phyloP scores from a whole-genome alignment of 1,140 invertebrate genomes.

The Drosophila arizonae region DNA sequence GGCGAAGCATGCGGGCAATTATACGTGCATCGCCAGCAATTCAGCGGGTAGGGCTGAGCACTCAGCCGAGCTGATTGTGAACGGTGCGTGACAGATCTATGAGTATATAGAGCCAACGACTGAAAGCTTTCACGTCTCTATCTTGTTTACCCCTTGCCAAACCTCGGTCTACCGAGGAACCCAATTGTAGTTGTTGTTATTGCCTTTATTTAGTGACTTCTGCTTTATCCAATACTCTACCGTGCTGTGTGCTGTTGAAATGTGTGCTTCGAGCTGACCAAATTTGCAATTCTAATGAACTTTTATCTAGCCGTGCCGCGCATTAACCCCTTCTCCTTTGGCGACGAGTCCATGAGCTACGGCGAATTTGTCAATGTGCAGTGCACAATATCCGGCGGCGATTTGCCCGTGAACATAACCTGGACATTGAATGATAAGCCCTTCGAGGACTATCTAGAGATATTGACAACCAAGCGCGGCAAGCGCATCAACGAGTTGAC shows the following conservation, averaged over 20 bases:
- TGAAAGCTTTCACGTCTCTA: too few relatives aligned
- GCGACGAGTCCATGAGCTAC: slow-evolving; percentile 87
- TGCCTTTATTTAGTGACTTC: not conserved
- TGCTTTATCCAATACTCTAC: not conserved
- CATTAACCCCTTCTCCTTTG: slow-evolving; percentile 86
- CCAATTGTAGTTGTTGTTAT: slow-evolving; percentile 4
- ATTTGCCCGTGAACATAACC: slow-evolving; percentile 86
- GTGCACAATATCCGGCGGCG: slow-evolving; percentile 87
- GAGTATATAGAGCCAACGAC: not conserved
- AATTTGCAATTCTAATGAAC: not conserved
- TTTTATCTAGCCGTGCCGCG: slow-evolving; percentile 84
- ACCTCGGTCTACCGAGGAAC: slow-evolving; percentile 18
- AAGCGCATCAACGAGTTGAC: slow-evolving; percentile 89
- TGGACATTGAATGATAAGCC: slow-evolving; percentile 86
- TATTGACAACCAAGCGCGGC: slow-evolving; percentile 86
- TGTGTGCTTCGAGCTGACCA: not conserved
- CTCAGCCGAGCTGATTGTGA: slow-evolving; percentile 84
- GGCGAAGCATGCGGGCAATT: slow-evolving; percentile 87
- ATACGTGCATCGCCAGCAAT: slow-evolving; percentile 88
- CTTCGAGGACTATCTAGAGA: slow-evolving; percentile 84
- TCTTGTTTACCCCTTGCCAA: too few relatives aligned
- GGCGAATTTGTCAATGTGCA: slow-evolving; percentile 88
- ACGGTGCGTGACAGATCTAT: slow-evolving; percentile 81
- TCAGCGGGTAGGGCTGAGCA: slow-evolving; percentile 84
- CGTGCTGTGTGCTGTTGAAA: slow-evolving; percentile 41